These are phyloP conservation scores for Tetrapedia diversipes DNA, from an alignment of 2,888 invertebrate genomes.

Conservation along the genomic window DNA sequence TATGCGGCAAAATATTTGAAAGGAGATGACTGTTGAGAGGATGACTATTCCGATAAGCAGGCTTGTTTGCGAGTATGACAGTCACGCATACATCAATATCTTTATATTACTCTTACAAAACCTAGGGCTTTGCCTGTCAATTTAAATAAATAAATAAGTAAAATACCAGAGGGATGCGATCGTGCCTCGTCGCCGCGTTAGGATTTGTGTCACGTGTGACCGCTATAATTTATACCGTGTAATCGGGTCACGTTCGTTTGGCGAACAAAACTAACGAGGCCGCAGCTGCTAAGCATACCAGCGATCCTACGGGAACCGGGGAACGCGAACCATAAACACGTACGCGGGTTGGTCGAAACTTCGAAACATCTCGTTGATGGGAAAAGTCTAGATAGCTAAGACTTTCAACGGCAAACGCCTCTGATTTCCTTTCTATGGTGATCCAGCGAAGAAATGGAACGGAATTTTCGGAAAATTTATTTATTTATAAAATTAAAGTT, in stretches of 20 bases:
- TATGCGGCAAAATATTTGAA: too few species aligned
- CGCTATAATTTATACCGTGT: conserved; percentile 70
- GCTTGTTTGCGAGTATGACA: too few species aligned
- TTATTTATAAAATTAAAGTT: too few species aligned
- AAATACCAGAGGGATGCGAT: too few species aligned
- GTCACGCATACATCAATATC: too few species aligned
- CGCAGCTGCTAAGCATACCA: conserved; percentile 63
- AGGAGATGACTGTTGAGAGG: too few species aligned
- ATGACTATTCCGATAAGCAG: too few species aligned
- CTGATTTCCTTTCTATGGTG: not conserved
- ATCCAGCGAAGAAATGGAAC: too few species aligned
- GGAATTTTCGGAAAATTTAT: too few species aligned
- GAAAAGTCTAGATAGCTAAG: not conserved
- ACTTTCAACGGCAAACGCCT: not conserved
- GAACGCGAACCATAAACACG: conserved; percentile 21
- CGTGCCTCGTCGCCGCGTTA: conserved; percentile 50
- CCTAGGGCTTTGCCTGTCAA: too few species aligned
- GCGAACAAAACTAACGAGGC: conserved; percentile 62
- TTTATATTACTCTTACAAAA: too few species aligned
- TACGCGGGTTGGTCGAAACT: not conserved
- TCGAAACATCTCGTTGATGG: not conserved
- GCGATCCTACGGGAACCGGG: conserved; percentile 38
- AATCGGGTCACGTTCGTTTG: conserved; percentile 70
- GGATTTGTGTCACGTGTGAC: conserved; percentile 70
- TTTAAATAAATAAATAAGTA: too few species aligned